Base-by-base conservation (phyloP, 1,140 invertebrate genomes). In the Atta colombica region DNA sequence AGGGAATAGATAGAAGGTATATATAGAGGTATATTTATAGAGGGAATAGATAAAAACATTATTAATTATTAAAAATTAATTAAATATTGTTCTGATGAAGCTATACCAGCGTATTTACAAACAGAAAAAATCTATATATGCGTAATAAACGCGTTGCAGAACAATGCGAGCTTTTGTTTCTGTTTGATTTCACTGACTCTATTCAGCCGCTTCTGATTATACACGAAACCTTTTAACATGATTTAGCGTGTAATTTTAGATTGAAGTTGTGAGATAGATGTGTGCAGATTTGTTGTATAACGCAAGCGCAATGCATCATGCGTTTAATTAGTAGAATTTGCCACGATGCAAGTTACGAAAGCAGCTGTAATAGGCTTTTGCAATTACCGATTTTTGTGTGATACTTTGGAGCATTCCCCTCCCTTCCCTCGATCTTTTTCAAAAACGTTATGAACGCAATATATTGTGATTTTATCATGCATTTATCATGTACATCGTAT, bases 171-270 rank as follows among this genome's bases (percentile, higher is more conserved):
- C 21, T 51, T 31, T 31, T 53, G 45, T 51, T 55, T 18, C 8
- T 7, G 16, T 14, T 16, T 49, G 25, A 39, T 61, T 61, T 18
- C 10, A 3, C 10, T 80, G 25, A 25, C 25, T 25, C 25, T 14
- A 7, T 28, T 61, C 51, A 12, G 53, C n/a, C n/a, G 80, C 28
- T 31, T 6, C 21, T 61, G 58, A 84, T 84, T 63, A 49, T 39
- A 49, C 53, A 14, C 10, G 25, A 8, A 45, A 45, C 39, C 18
- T 14, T 71, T 45, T 74, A 75, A 75, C 28, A 12, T n/a, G 80
- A 74, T 84, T 84, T 51, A 21, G 14, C 58, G 14, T 10, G 28
- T 75, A 84, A 84, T 75, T 84, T 74, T 84, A 84, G 39, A 72
- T 66, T 39, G n/a, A 35, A 68, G 21, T n/a, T 25, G 28, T 39